Percentiles rank a stretch among this genome's conserved stretches.
phyloP scores from a whole-genome alignment of 2,797 vertebrate genomes.

The Delichon dasypus region DNA sequence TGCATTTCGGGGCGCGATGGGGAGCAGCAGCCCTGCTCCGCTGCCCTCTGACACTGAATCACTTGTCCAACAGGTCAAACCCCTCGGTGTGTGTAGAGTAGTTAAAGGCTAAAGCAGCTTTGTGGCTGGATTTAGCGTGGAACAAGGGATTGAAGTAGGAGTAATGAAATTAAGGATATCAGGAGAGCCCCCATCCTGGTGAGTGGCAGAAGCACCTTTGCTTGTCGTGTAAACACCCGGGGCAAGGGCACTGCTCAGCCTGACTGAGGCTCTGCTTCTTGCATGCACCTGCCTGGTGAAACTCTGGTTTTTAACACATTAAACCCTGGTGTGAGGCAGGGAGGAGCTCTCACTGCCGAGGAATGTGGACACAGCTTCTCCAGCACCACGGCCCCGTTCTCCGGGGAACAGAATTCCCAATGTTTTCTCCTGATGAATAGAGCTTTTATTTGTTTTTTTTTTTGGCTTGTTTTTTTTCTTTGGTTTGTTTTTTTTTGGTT shows the following conservation, averaged over 20 bases:
- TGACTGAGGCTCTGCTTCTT: not conserved
- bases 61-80: constrained; percentile 55
- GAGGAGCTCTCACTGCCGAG: not conserved
- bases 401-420: not conserved
- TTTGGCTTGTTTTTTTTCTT: not conserved
- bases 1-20: not conserved
- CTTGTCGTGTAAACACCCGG: not conserved
- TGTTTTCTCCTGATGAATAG: not conserved
- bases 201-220: constrained; percentile 58
- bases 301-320: not conserved
- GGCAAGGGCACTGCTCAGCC: not conserved
- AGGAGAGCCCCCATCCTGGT: constrained; percentile 19
- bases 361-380: not conserved
- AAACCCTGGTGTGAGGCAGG: not conserved
- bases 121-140: constrained; percentile 46
- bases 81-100: constrained; percentile 10
- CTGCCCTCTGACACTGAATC: not conserved
- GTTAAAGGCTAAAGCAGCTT: constrained; percentile 32
- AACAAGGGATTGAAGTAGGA: constrained; percentile 48
- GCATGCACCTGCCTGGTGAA: not conserved
- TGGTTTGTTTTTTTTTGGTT: not conserved
- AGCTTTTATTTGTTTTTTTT: not conserved
- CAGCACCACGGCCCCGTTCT: not conserved
- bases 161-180: not conserved
- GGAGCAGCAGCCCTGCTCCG: not conserved